phyloP scores from a whole-genome alignment of 1,140 invertebrate species.

The Rhynchophorus ferrugineus region DNA sequence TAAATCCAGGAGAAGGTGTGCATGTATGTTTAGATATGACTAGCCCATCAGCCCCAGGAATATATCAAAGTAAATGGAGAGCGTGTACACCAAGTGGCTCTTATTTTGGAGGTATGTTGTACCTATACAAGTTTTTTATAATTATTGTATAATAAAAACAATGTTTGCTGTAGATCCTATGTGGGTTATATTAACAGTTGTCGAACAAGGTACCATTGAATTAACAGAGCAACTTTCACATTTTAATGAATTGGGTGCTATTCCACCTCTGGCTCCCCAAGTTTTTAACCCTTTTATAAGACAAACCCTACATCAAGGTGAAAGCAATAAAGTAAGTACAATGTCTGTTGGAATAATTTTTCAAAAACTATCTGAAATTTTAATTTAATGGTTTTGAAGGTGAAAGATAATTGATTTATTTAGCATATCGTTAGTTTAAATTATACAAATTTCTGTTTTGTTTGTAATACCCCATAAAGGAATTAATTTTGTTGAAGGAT shows the following conservation, averaged over 20 bases:
- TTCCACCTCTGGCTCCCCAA: conserved; percentile 18
- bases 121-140: neutral
- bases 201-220: conserved; percentile 37
- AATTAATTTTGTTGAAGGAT: conserved; percentile 9
- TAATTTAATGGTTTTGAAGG: neutral
- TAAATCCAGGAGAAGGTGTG: conserved; percentile 58
- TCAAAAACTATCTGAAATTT: neutral
- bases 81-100: conserved; percentile 69
- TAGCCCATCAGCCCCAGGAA: conserved; percentile 59
- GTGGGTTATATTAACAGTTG: conserved; percentile 38
- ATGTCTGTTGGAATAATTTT: neutral
- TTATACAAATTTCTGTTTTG: neutral
- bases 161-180: conserved; percentile 31
- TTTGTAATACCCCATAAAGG: neutral
- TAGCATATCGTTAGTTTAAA: neutral
- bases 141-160: conserved; percentile 5
- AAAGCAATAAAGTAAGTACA: conserved; percentile 2
- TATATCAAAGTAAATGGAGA: conserved; percentile 78
- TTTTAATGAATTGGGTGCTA: conserved; percentile 33
- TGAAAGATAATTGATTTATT: neutral
- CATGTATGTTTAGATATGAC: conserved; percentile 62
- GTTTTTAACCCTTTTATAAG: conserved; percentile 32
- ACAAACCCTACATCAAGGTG: conserved; percentile 16
- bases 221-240: conserved; percentile 37
- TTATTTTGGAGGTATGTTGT: conserved; percentile 69